phyloP scores from a whole-genome alignment of 2,888 invertebrate species.

The Branchellion lobata region DNA sequence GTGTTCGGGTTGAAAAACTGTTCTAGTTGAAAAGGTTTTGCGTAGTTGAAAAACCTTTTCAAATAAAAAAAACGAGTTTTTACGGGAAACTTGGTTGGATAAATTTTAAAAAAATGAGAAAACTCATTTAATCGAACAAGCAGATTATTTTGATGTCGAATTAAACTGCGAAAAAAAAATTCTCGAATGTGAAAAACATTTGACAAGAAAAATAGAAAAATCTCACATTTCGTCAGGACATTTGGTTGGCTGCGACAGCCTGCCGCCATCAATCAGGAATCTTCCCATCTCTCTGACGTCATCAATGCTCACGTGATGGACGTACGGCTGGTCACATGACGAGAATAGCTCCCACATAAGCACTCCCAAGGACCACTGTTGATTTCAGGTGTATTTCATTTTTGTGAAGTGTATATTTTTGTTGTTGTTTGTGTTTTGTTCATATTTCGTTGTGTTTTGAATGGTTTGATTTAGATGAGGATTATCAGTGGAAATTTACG shows the following conservation, averaged over 20 bases:
- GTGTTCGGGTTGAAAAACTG: too few relatives aligned
- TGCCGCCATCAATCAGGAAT: slow-evolving; percentile 86
- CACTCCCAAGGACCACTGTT: slow-evolving; percentile 88
- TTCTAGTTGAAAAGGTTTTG: too few relatives aligned
- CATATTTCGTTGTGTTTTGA: neutral
- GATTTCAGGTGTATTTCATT: neutral
- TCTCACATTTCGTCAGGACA: slow-evolving; percentile 95
- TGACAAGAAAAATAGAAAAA: too few relatives aligned
- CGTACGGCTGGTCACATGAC: slow-evolving; percentile 88
- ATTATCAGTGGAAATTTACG: neutral
- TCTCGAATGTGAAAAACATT: too few relatives aligned
- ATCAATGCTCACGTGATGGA: slow-evolving; percentile 70
- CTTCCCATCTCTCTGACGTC: slow-evolving; percentile 92
- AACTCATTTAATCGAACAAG: too few relatives aligned
- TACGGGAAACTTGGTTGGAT: too few relatives aligned
- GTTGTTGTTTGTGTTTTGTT: neutral
- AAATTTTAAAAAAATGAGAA: too few relatives aligned
- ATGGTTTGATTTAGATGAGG: neutral
- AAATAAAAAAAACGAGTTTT: too few relatives aligned
- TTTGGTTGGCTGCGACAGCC: slow-evolving; percentile 91
- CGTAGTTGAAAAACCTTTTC: too few relatives aligned
- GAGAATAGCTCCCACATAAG: slow-evolving; percentile 94
- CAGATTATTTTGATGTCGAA: too few relatives aligned
- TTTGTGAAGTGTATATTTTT: neutral
- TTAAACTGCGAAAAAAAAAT: too few relatives aligned